These are phyloP conservation scores for Pyrgilauda ruficollis DNA, from an alignment of 2,113 vertebrate species.

Conservation along the genomic window DNA sequence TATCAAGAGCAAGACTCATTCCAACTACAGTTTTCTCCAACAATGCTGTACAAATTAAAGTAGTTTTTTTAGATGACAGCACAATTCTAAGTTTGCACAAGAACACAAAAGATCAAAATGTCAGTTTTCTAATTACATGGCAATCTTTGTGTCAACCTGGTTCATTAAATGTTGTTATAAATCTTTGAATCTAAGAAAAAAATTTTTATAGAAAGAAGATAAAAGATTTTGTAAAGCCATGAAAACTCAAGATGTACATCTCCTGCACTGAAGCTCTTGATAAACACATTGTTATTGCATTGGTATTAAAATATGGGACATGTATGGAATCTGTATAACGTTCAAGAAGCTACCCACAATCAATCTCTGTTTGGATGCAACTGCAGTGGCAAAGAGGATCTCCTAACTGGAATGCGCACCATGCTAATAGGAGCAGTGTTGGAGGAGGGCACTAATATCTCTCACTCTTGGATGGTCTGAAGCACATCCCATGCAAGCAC, in stretches of 20 bases:
- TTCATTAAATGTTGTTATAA: neutral
- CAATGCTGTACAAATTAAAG: neutral
- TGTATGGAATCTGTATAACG: neutral
- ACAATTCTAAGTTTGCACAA: neutral
- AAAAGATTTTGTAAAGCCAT: neutral
- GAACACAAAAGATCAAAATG: constrained; percentile 6
- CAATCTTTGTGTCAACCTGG: neutral
- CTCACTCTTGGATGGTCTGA: neutral
- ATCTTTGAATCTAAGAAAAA: neutral
- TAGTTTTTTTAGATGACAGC: neutral
- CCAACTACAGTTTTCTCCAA: neutral
- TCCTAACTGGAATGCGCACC: neutral
- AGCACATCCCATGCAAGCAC: neutral
- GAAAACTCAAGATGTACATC: neutral
- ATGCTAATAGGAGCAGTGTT: rapidly evolving
- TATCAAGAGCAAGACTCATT: neutral
- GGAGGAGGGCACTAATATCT: neutral
- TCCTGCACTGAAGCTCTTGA: neutral
- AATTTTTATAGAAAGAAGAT: neutral
- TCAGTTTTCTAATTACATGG: neutral
- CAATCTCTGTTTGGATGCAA: neutral
- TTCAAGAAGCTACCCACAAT: neutral
- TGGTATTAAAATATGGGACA: neutral
- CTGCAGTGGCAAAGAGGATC: neutral
- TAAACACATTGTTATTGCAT: neutral